Base-by-base conservation (phyloP, 2,888 invertebrate genomes). In the Leucozona laternaria region DNA sequence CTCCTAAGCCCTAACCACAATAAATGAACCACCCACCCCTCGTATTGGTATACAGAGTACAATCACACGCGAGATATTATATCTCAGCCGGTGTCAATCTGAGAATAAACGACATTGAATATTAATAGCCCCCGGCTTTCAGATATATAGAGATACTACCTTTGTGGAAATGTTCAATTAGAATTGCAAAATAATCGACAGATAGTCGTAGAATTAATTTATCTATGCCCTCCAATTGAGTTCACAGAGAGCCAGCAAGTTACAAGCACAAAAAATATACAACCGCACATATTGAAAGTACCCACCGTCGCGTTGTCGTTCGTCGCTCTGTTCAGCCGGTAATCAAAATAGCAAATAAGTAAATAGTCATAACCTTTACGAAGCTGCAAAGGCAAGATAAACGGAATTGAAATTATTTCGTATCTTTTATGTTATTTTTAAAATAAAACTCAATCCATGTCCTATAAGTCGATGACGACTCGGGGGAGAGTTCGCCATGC, bases 171-270 rank as follows among this genome's bases (percentile, higher is more conserved):
- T 75, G 70, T 79, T 68, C 72, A 86, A 86, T 86, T 86, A 86
- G 86, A 86, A 86, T 86, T 86, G 86, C 86, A 81, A 86, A 86
- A 86, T 75, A 82, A 86, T 81, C 78, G 81, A 78, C 81, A 86
- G 77, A 85, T 76, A 83, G 78, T 64, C 45, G 43, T 60, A 64
- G 86, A 86, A 86, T 86, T 86, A 86, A 86, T 80, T 86, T 86
- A 86, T 75, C 85, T 80, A 48, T 81, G 86, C 81, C 78, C 86
- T 86, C 70, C 81, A 64, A 82, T 86, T 81, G 81, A 78, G 73
- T 78, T 70, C 86, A 80, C 70, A 31, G 7, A 28, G 48, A 77
- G 55, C 11, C 75, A 25, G 45, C n/a, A n/a, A 31, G 31, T 25
- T 45, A 20, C 13, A 55, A 55, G 15, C 28, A 37, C 8, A 45